These are phyloP conservation scores for Ephydatia muelleri DNA, from an alignment of 37 sponge, comb jelly and placozoan genomes.

Conservation along the genomic window DNA sequence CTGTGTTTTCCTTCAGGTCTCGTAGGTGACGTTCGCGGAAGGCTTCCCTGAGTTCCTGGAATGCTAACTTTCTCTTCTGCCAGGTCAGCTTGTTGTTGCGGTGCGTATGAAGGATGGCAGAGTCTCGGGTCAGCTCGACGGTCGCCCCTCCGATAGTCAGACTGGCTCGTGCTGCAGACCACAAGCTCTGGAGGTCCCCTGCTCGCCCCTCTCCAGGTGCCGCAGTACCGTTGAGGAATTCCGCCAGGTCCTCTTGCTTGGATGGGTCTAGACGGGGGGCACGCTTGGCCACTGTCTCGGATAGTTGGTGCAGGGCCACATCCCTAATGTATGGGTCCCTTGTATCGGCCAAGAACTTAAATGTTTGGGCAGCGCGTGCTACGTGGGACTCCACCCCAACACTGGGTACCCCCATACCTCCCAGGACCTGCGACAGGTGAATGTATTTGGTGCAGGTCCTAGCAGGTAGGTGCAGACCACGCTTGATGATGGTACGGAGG, in stretches of 20 bases:
- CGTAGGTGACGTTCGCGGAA: too few relatives aligned
- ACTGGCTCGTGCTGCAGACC: not conserved
- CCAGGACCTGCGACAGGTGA: not conserved
- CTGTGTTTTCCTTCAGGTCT: too few relatives aligned
- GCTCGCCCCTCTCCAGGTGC: not conserved
- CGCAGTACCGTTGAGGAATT: not conserved
- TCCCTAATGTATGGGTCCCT: not conserved
- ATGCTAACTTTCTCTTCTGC: not conserved
- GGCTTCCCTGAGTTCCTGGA: not conserved
- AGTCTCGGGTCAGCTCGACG: too few relatives aligned
- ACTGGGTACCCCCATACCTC: not conserved
- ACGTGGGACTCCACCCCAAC: not conserved
- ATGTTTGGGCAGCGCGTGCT: not conserved
- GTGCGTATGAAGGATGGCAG: not conserved
- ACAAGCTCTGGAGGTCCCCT: not conserved
- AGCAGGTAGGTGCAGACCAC: not conserved
- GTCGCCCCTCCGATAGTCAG: not conserved
- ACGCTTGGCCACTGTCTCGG: not conserved
- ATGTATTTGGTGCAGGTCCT: conserved; percentile 12
- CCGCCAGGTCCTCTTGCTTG: not conserved
- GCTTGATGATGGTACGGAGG: conserved; percentile 12
- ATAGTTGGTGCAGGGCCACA: not conserved
- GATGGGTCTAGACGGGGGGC: not conserved
- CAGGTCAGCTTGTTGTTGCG: not conserved
- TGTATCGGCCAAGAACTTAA: not conserved